Evolutionary conservation across 2,797 vertebrate genomes (phyloP).

Genomic region (Cephalopachus bancanus): DNA sequence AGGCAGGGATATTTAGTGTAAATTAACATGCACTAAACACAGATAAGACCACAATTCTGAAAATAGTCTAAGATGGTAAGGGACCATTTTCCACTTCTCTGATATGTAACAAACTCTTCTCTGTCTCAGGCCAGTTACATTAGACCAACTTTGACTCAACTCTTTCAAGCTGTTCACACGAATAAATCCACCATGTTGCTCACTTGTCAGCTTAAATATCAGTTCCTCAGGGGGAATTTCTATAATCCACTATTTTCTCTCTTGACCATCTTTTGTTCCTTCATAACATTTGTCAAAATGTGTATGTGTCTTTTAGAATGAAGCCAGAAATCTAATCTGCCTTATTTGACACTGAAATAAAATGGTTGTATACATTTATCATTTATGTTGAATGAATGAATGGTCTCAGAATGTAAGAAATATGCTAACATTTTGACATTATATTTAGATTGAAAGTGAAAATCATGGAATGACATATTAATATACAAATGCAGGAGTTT

Average conservation of each 20-base stretch:
- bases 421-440: background rate
- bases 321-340: background rate
- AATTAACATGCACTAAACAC: background rate
- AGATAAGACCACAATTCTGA: background rate
- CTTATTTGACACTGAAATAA: background rate
- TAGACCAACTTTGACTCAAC: background rate
- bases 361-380: background rate
- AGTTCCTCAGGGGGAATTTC: background rate
- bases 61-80: background rate
- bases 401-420: background rate
- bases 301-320: background rate
- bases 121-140: background rate
- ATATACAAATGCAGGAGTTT: background rate
- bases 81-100: background rate
- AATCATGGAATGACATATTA: background rate
- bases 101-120: background rate
- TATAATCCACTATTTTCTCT: background rate
- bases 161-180: background rate
- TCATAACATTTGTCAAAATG: background rate
- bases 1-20: background rate
- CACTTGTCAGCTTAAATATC: background rate
- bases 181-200: background rate
- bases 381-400: background rate
- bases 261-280: background rate
- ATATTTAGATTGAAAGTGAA: background rate